Evolutionary conservation across 2,797 vertebrate genomes (phyloP).

Genomic region (Morelia viridis): DNA sequence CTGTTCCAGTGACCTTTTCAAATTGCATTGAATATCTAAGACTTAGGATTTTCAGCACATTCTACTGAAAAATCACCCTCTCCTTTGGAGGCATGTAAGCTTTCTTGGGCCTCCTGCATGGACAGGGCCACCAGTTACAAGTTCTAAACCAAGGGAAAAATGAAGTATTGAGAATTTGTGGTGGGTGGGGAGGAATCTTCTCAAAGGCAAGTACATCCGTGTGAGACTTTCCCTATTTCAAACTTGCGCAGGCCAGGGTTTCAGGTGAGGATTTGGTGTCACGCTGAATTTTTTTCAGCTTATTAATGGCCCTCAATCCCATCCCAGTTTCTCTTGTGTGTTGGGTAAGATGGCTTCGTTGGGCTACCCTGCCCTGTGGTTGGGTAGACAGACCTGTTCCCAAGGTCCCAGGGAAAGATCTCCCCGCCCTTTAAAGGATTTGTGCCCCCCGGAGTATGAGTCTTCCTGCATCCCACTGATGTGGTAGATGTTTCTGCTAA

Average conservation of each 20-base stretch:
- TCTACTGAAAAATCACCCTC: neutral
- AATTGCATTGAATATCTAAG: neutral
- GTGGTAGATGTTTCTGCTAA: neutral
- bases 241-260: neutral
- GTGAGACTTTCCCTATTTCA: neutral
- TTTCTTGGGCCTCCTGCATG: neutral
- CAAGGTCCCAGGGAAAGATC: neutral
- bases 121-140: neutral
- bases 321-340: neutral
- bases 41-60: neutral
- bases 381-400: neutral
- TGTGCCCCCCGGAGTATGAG: too few relatives aligned
- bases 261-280: neutral
- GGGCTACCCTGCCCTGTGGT: neutral
- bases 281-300: neutral
- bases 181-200: neutral
- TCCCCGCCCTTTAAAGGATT: too few relatives aligned
- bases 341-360: neutral
- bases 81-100: neutral
- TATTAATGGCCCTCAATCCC: neutral
- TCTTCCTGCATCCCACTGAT: neutral
- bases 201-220: neutral
- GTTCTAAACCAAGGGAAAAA: neutral
- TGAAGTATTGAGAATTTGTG: neutral
- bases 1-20: neutral